phyloP scores from a whole-genome alignment of 2,113 vertebrate genomes.

The Bufo gargarizans region DNA sequence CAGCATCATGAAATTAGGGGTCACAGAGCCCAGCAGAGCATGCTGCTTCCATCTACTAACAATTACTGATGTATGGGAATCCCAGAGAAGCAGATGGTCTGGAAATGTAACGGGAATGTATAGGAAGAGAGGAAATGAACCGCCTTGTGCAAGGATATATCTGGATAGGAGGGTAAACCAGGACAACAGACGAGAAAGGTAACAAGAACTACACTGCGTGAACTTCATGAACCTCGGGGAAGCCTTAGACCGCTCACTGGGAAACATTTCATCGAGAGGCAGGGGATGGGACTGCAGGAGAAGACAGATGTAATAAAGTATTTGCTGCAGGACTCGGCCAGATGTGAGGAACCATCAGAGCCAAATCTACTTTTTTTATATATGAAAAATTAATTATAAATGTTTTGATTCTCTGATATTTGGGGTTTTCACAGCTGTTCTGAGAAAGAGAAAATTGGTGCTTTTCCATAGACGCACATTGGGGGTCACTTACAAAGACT shows the following conservation, averaged over 20 bases:
- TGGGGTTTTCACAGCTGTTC: background rate
- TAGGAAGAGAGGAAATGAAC: constrained; percentile 23
- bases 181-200: constrained; percentile 8
- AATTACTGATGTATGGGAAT: background rate
- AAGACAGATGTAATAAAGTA: background rate
- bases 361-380: background rate
- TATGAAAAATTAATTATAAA: background rate
- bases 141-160: background rate
- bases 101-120: background rate
- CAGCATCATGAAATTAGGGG: background rate
- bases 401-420: background rate
- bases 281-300: background rate
- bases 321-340: background rate
- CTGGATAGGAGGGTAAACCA: background rate
- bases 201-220: background rate
- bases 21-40: background rate
- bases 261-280: background rate
- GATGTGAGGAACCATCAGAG: background rate
- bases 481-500: too few relatives aligned
- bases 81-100: background rate
- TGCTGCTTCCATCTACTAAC: background rate
- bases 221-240: background rate
- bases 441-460: background rate
- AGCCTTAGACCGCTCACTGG: background rate
- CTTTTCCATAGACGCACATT: background rate